Percentiles rank a stretch among this genome's conserved stretches.
phyloP scores from a whole-genome alignment of 2,888 invertebrate species.

The Sthenelais limicola region DNA sequence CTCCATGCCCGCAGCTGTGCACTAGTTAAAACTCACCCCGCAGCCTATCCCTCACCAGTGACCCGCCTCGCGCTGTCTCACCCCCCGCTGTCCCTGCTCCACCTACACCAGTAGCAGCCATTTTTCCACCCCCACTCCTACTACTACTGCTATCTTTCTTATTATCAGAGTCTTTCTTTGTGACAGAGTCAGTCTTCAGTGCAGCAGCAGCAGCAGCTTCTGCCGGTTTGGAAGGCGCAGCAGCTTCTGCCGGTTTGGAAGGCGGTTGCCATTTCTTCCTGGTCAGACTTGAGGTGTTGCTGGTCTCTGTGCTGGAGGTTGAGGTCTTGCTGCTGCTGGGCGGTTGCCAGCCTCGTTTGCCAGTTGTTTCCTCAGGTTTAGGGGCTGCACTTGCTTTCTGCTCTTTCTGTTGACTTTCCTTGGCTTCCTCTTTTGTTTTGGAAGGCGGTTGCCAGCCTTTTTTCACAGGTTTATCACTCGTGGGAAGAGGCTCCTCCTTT shows the following conservation, averaged over 20 bases:
- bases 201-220: not conserved
- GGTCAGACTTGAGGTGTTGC: too few relatives aligned
- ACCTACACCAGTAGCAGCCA: not conserved
- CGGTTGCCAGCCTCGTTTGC: too few relatives aligned
- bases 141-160: not conserved
- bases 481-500: too few relatives aligned
- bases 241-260: not conserved
- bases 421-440: not conserved
- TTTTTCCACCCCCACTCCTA: not conserved
- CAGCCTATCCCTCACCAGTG: slow-evolving; percentile 27
- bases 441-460: not conserved
- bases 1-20: too few relatives aligned
- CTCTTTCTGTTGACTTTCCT: too few relatives aligned
- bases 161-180: too few relatives aligned
- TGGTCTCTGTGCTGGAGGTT: too few relatives aligned
- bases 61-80: not conserved
- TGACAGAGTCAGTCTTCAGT: not conserved
- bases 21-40: slow-evolving; percentile 34
- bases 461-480: not conserved
- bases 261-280: not conserved
- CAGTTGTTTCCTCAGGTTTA: too few relatives aligned
- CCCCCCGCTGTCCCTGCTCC: not conserved
- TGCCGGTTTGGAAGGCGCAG: not conserved
- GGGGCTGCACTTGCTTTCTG: too few relatives aligned
- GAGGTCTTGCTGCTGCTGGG: too few relatives aligned